A percentile compares a stretch with the other conserved stretches of the same genome.
These are phyloP conservation scores for Neodiprion lecontei DNA, from an alignment of 1,140 invertebrate species.

Conservation along the genomic window DNA sequence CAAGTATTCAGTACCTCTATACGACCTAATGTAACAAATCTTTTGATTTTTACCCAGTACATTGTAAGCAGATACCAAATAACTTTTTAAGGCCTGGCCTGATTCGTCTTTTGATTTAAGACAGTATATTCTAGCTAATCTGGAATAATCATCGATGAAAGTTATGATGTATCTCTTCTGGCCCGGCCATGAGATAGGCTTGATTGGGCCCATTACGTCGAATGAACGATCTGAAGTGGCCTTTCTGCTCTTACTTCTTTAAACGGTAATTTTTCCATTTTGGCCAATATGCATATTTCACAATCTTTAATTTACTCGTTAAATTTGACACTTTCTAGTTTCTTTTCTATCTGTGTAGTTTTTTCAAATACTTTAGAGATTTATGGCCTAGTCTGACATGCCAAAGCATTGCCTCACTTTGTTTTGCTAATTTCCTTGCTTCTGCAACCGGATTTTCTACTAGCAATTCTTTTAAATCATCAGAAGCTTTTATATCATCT, in stretches of 20 bases:
- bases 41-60: constrained; percentile 15
- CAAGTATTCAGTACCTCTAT: constrained; percentile 17
- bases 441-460: constrained; percentile 2
- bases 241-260: constrained; percentile 14
- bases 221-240: constrained; percentile 21
- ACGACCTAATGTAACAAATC: constrained; percentile 15
- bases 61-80: constrained; percentile 17
- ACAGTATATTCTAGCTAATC: not conserved
- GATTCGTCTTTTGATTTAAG: constrained; percentile 17
- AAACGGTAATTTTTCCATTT: constrained; percentile 16
- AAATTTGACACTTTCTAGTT: constrained; percentile 22
- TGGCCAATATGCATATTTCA: constrained; percentile 22
- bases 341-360: constrained; percentile 18
- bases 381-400: constrained; percentile 30
- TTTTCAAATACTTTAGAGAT: constrained; percentile 23
- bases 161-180: constrained; percentile 23
- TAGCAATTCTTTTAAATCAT: constrained; percentile 24
- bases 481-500: constrained; percentile 22
- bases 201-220: constrained; percentile 27
- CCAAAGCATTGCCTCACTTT: constrained; percentile 27
- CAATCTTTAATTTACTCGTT: constrained; percentile 25
- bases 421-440: constrained; percentile 12
- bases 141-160: constrained; percentile 22
- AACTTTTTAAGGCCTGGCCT: not conserved
- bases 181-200: constrained; percentile 23